Evolutionary conservation across 2,113 vertebrate species (phyloP), one percentile per base, ranked within the genome.

Genomic region (Bagarius yarrelli): DNA sequence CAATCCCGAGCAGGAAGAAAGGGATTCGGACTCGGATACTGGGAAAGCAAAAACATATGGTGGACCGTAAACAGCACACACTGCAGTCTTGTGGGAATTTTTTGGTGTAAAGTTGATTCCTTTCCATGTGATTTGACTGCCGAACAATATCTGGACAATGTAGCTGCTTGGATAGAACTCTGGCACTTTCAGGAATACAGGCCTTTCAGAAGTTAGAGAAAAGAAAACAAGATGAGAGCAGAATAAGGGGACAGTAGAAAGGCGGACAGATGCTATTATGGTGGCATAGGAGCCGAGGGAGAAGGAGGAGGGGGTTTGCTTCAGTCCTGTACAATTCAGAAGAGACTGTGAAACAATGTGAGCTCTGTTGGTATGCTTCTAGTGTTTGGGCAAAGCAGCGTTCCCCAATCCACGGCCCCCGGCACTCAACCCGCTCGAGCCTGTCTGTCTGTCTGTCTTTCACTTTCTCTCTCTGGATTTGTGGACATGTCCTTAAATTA

Each of bases 341-440:
- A 84, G 88, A 83, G 85, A 74, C 83, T 87, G 87, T 83, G 86
- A 88, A 91, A 93, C 92, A 93, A 93, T 92, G 87, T 77, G 36
- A 79, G 82, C 87, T 91, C 88, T 93, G 91, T 93, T 92, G 86
- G 90, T 90, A 91, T 94, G 92, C 89, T 89, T 87, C 86, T 88
- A 86, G 90, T 89, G 91, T 91, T 87, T 77, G 83, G 80, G 84
- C 86, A 87, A 85, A 83, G 87, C 82, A 79, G 76, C 83, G 72
- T 84, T 83, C 86, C 83, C 69, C 84, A 83, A 83, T 50, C 85
- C 82, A 85, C 25, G 76, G 78, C 83, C 82, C 82, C 89, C 89
- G 80, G 69, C 56, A 75, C 79, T 50, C 47, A 76, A 79, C 60
- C 85, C 83, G 86, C 81, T 79, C 34, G n/a, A 44, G 2, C 18